Evolutionary conservation across 2,113 vertebrate genomes (phyloP).

Genomic region (Regulus satrapa): DNA sequence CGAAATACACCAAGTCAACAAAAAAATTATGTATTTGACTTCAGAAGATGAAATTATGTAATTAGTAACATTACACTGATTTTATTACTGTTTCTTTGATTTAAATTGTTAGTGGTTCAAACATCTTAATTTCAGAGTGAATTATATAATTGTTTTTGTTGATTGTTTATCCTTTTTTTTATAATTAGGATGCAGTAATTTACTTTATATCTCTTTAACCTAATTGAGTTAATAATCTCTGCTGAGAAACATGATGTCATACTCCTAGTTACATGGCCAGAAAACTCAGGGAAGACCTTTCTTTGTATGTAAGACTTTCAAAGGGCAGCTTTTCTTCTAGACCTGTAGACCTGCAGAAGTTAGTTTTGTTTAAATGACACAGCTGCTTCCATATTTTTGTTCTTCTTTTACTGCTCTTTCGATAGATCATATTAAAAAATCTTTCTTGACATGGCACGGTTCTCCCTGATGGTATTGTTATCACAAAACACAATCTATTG

Average conservation of each 20-base stretch:
- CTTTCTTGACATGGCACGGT: background rate
- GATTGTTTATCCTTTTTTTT: slow-evolving; percentile 59
- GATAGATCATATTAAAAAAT: background rate
- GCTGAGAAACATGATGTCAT: slow-evolving; percentile 25
- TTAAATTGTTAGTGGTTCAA: slow-evolving; percentile 51
- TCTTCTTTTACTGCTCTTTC: background rate
- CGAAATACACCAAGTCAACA: slow-evolving; percentile 31
- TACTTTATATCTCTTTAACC: slow-evolving; percentile 61
- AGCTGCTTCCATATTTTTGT: background rate
- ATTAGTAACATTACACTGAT: slow-evolving; percentile 55
- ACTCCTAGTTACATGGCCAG: background rate
- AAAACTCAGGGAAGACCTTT: slow-evolving; percentile 8
- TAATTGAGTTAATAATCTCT: slow-evolving; percentile 67
- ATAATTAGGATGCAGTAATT: slow-evolving; percentile 66
- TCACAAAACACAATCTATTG: background rate
- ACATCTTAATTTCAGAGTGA: slow-evolving; percentile 65
- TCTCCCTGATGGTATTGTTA: slow-evolving; percentile 3
- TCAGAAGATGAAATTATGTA: slow-evolving; percentile 31
- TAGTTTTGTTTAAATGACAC: background rate
- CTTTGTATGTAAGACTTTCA: background rate
- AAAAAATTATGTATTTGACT: slow-evolving; percentile 49
- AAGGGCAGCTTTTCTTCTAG: background rate
- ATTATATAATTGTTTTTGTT: slow-evolving; percentile 68
- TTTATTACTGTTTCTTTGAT: slow-evolving; percentile 62
- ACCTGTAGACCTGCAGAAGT: background rate